Evolutionary conservation across 2,113 vertebrate species (phyloP).

Genomic region (Sturnira hondurensis): DNA sequence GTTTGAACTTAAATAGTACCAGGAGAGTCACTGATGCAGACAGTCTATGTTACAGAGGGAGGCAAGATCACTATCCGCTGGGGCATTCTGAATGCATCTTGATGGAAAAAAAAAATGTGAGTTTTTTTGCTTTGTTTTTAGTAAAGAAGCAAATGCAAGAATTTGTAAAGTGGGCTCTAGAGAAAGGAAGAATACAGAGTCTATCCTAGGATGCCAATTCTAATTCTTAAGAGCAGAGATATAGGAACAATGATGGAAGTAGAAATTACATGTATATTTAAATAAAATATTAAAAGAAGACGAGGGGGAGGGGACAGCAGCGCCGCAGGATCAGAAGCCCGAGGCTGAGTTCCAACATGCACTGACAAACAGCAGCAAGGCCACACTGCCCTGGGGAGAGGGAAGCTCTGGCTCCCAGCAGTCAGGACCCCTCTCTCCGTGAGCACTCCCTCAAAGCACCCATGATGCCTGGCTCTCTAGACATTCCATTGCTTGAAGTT

Average conservation of each 20-base stretch:
- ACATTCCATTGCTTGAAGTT: not conserved
- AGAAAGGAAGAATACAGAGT: not conserved
- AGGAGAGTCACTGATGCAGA: not conserved
- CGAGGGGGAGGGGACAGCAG: accelerated
- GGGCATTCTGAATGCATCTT: not conserved
- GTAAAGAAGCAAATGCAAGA: not conserved
- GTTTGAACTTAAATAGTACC: not conserved
- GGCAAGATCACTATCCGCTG: not conserved
- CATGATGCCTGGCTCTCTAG: not conserved
- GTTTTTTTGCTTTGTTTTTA: not conserved
- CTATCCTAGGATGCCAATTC: not conserved
- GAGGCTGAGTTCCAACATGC: not conserved
- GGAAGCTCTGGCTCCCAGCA: not conserved
- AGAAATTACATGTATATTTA: not conserved
- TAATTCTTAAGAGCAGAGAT: not conserved
- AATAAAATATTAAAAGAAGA: not conserved
- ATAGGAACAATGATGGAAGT: not conserved
- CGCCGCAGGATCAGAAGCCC: not conserved
- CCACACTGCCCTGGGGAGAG: accelerated
- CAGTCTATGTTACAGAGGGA: not conserved
- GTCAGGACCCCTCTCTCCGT: not conserved
- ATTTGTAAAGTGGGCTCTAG: not conserved
- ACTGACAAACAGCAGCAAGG: slow-evolving; percentile 37
- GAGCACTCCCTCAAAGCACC: not conserved
- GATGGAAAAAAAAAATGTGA: not conserved